Conservation (phyloP, 1,140 invertebrate species). For the Linepithema humile region DNA sequence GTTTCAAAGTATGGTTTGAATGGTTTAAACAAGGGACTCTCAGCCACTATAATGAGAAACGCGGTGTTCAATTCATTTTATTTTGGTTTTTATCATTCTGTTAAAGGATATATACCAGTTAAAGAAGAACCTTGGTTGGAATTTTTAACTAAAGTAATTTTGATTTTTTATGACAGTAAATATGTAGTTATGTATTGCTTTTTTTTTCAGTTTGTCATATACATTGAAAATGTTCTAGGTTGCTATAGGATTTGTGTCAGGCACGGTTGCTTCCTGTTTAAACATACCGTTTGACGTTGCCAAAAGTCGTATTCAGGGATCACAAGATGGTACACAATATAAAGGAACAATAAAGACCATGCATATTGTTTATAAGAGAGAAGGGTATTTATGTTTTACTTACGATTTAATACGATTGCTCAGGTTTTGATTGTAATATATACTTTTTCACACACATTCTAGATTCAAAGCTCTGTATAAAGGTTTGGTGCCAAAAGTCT, state of each 20-base stretch:
- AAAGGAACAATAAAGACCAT: conserved; percentile 91
- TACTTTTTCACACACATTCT: conserved; percentile 75
- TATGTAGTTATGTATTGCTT: neutral
- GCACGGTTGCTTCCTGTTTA: conserved; percentile 92
- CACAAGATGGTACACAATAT: conserved; percentile 93
- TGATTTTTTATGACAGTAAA: neutral
- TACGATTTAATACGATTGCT: conserved; percentile 74
- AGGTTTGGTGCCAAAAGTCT: conserved; percentile 94
- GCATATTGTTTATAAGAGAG: conserved; percentile 91
- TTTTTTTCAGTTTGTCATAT: neutral
- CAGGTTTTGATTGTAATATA: conserved; percentile 66
- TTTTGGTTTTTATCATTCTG: conserved; percentile 97
- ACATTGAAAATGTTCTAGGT: conserved; percentile 85
- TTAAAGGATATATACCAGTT: conserved; percentile 90
- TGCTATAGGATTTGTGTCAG: conserved; percentile 92
- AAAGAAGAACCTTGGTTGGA: conserved; percentile 85
- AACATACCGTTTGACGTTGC: conserved; percentile 99
- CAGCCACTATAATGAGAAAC: conserved; percentile 94
- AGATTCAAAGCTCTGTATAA: conserved; percentile 95
- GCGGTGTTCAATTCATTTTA: conserved; percentile 96
- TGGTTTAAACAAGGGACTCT: conserved; percentile 95
- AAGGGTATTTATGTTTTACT: conserved; percentile 88
- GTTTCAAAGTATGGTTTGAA: conserved; percentile 89
- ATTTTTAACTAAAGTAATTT: conserved; percentile 78
- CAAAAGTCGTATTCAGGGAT: conserved; percentile 97